These are phyloP conservation scores for Sceloporus undulatus DNA, from an alignment of 2,113 vertebrate genomes.

Conservation along the genomic window DNA sequence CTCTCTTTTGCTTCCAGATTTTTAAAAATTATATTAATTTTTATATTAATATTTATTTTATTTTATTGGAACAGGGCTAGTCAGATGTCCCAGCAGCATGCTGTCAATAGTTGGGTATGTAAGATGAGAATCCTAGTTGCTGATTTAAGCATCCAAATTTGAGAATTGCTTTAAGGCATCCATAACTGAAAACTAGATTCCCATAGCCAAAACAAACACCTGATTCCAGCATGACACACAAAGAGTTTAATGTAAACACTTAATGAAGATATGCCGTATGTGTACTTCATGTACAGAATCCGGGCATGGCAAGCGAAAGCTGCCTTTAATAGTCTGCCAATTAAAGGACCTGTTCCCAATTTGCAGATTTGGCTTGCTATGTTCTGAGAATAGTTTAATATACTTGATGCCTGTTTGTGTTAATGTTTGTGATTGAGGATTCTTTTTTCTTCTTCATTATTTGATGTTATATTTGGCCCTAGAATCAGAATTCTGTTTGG, in stretches of 20 bases:
- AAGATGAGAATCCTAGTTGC: slow-evolving; percentile 42
- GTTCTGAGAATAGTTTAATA: slow-evolving; percentile 75
- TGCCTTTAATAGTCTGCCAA: slow-evolving; percentile 75
- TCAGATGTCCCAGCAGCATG: not conserved
- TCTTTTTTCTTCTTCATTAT: slow-evolving; percentile 71
- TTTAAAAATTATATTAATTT: not conserved
- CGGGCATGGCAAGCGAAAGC: slow-evolving; percentile 68
- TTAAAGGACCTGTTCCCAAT: slow-evolving; percentile 78
- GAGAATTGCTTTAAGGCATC: slow-evolving; percentile 51
- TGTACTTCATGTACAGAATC: slow-evolving; percentile 62
- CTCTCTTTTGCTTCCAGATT: not conserved
- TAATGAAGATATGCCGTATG: slow-evolving; percentile 60
- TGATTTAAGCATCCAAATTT: slow-evolving; percentile 9
- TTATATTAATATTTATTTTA: no score
- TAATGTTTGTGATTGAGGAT: slow-evolving; percentile 79
- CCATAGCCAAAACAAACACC: slow-evolving; percentile 66
- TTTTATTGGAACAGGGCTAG: not conserved
- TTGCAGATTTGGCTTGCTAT: slow-evolving; percentile 74
- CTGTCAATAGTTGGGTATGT: slow-evolving; percentile 31
- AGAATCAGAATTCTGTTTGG: slow-evolving; percentile 66
- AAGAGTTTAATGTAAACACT: slow-evolving; percentile 67
- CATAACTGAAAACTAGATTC: slow-evolving; percentile 41
- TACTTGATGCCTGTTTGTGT: slow-evolving; percentile 69
- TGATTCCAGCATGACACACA: slow-evolving; percentile 62
- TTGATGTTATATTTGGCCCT: slow-evolving; percentile 81